phyloP scores from a whole-genome alignment of 2,113 vertebrate species.

The Alectura lathami region DNA sequence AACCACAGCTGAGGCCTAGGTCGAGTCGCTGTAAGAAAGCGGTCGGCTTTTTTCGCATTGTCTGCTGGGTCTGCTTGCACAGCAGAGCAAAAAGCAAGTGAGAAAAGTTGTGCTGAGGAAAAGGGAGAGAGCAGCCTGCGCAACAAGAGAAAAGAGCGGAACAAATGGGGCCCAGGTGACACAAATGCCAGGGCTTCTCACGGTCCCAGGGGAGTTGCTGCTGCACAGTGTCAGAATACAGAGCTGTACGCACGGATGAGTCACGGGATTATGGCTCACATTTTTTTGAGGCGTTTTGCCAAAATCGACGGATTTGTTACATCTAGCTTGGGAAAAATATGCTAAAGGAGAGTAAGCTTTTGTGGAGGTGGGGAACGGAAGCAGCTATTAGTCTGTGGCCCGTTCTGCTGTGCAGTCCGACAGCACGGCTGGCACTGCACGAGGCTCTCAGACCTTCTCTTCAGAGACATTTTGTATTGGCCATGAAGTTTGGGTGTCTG shows the following conservation, averaged over 20 bases:
- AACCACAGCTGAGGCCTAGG: background rate
- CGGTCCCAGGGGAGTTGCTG: background rate
- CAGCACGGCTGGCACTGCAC: background rate
- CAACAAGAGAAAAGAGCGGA: background rate
- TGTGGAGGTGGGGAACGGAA: background rate
- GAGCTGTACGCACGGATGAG: background rate
- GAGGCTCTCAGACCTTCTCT: background rate
- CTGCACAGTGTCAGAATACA: constrained; percentile 47
- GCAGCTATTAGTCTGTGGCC: background rate
- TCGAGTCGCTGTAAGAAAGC: background rate
- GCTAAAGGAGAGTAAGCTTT: background rate
- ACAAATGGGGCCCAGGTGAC: background rate
- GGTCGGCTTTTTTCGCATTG: background rate
- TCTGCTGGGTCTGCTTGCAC: background rate
- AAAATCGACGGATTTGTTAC: background rate
- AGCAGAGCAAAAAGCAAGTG: background rate
- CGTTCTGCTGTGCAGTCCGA: background rate
- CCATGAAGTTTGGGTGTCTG: background rate
- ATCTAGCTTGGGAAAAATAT: background rate
- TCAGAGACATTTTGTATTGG: background rate
- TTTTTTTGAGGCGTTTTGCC: constrained; percentile 36
- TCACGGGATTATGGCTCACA: constrained; percentile 37
- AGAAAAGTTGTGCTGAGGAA: background rate
- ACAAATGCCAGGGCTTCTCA: background rate
- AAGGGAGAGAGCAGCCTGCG: background rate